These are phyloP conservation scores for Thaumetopoea pityocampa DNA, from an alignment of 1,140 invertebrate species.

Conservation along the genomic window DNA sequence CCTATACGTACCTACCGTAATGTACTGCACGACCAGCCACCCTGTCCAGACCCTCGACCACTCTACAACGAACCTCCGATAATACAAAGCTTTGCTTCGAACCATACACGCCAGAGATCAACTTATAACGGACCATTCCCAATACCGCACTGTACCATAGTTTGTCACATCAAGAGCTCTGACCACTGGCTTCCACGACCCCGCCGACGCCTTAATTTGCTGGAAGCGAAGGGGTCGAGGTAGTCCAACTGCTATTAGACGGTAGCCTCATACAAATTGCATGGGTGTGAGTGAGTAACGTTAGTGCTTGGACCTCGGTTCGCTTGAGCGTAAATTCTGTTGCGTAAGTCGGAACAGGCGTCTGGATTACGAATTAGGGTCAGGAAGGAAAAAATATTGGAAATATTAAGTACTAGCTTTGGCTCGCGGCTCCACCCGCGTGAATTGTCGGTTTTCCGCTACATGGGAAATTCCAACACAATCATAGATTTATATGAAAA, in stretches of 20 bases:
- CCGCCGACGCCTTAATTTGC: constrained; percentile 38
- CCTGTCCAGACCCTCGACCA: constrained; percentile 21
- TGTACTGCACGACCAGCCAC: constrained; percentile 40
- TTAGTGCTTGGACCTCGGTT: constrained; percentile 61
- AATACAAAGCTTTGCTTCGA: constrained; percentile 9
- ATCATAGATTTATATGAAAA: too few species aligned
- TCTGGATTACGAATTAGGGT: constrained; percentile 63
- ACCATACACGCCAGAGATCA: constrained; percentile 26
- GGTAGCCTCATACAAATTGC: constrained; percentile 55
- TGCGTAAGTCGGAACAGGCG: constrained; percentile 72
- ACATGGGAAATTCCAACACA: too few species aligned
- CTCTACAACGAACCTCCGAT: constrained; percentile 23
- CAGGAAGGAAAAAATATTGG: constrained; percentile 52
- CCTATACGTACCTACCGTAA: constrained; percentile 63
- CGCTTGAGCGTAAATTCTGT: constrained; percentile 72
- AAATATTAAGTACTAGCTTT: too few species aligned
- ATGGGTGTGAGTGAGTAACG: constrained; percentile 66
- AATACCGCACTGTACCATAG: constrained; percentile 70
- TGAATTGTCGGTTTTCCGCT: too few species aligned
- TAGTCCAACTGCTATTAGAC: constrained; percentile 27
- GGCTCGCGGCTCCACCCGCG: too few species aligned
- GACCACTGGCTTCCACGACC: constrained; percentile 49
- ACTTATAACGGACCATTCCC: constrained; percentile 39
- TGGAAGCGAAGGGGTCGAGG: constrained; percentile 33
- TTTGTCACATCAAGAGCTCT: constrained; percentile 67